Percentiles rank a stretch among this genome's conserved stretches.
Evolutionary conservation across 2,113 vertebrate species (phyloP).

Genomic region (Oncorhynchus mykiss): DNA sequence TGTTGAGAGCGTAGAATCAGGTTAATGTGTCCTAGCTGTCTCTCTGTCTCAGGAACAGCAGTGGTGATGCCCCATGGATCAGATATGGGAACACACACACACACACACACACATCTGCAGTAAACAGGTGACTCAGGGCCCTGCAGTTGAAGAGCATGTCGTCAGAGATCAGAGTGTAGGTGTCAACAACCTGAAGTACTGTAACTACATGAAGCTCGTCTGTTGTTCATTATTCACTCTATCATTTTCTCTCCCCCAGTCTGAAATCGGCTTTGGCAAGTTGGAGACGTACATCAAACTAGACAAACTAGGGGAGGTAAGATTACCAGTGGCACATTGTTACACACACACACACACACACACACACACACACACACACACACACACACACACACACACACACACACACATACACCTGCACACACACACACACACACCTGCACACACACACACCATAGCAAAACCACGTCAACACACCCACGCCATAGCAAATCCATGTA

Average conservation of each 20-base stretch:
- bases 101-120: neutral
- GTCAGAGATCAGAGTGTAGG: neutral
- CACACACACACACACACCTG: neutral
- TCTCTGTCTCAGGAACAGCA: neutral
- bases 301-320: constrained; percentile 79
- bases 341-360: neutral
- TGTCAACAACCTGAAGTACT: constrained; percentile 8
- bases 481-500: too few species aligned
- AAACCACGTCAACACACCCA: neutral
- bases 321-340: constrained; percentile 18
- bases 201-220: too few species aligned
- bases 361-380: neutral
- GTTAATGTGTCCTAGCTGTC: constrained; percentile 1
- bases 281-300: constrained; percentile 80
- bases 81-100: neutral
- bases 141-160: constrained; percentile 34
- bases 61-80: neutral
- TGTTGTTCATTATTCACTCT: too few species aligned
- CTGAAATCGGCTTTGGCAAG: constrained; percentile 81
- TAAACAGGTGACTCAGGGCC: constrained; percentile 27
- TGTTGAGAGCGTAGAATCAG: neutral
- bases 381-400: neutral
- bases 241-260: constrained; percentile 54
- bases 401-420: too few species aligned
- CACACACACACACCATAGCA: neutral